Conservation (phyloP, 2,113 vertebrate genomes). For the Muntiacus muntjak region DNA sequence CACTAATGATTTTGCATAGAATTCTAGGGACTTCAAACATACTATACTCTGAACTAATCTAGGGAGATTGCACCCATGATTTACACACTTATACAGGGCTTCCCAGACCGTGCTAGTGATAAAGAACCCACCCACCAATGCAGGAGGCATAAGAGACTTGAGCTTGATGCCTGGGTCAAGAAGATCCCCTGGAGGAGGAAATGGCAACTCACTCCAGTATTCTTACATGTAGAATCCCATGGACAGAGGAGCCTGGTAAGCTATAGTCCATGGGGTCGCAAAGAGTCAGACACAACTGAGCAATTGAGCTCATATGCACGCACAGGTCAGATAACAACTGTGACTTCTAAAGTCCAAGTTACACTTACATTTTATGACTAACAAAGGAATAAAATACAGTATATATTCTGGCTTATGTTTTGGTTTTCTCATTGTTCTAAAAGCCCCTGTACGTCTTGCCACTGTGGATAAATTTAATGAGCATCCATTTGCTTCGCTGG, state of each 20-base stretch:
- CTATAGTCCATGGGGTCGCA: background rate
- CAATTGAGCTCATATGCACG: background rate
- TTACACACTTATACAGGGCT: background rate
- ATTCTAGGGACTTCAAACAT: background rate
- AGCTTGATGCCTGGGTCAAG: background rate
- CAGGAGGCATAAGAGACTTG: background rate
- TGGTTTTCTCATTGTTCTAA: background rate
- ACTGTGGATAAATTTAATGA: constrained; percentile 50
- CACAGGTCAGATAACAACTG: background rate
- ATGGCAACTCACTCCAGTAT: background rate
- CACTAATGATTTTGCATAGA: background rate
- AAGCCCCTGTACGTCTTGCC: background rate
- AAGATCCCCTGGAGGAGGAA: background rate
- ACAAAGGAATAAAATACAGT: background rate
- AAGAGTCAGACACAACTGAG: background rate
- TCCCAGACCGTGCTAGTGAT: background rate
- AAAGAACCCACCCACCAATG: background rate
- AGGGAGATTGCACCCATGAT: background rate
- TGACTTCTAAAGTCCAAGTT: background rate
- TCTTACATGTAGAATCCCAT: background rate
- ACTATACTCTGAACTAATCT: too few species aligned
- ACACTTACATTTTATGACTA: background rate
- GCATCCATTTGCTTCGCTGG: constrained; percentile 6
- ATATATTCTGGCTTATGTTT: background rate
- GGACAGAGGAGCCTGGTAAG: background rate